Evolutionary conservation across 2,113 vertebrate genomes (phyloP).

Genomic region (Scatophagus argus): DNA sequence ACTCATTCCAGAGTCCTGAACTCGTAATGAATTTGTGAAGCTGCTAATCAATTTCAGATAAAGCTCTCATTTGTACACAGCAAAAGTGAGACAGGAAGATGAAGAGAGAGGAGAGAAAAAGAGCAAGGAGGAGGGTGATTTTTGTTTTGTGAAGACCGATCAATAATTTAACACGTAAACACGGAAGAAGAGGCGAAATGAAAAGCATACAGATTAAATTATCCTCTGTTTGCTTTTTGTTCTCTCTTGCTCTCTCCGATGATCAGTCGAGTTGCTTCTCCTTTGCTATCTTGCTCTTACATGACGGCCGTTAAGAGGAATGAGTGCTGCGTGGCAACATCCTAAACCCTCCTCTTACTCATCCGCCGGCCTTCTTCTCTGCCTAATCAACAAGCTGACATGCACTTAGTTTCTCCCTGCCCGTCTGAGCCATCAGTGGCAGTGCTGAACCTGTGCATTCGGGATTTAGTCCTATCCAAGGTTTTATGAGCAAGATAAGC

Average conservation of each 20-base stretch:
- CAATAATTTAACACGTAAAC: background rate
- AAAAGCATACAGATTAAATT: background rate
- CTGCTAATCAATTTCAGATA: constrained; percentile 40
- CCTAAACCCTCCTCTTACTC: constrained; percentile 18
- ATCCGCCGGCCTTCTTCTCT: constrained; percentile 32
- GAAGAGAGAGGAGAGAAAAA: background rate
- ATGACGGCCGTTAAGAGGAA: constrained; percentile 28
- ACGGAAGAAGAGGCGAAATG: background rate
- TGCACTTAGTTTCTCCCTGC: constrained; percentile 5
- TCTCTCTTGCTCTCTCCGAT: background rate
- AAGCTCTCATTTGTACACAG: constrained; percentile 19
- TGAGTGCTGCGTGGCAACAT: constrained; percentile 18
- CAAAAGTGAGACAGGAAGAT: constrained; percentile 2
- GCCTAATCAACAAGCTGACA: constrained; percentile 24
- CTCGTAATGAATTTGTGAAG: constrained; percentile 43
- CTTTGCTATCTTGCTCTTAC: constrained; percentile 4
- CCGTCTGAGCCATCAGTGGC: background rate
- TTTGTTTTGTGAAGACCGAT: background rate
- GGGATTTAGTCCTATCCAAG: background rate
- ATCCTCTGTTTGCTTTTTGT: background rate
- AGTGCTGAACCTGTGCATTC: constrained; percentile 17
- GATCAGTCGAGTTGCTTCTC: background rate
- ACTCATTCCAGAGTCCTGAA: constrained; percentile 49
- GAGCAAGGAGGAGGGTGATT: background rate
- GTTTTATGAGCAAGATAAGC: constrained; percentile 1